These are phyloP conservation scores for Glyptemys insculpta DNA, from an alignment of 2,797 vertebrate species.

Conservation along the genomic window DNA sequence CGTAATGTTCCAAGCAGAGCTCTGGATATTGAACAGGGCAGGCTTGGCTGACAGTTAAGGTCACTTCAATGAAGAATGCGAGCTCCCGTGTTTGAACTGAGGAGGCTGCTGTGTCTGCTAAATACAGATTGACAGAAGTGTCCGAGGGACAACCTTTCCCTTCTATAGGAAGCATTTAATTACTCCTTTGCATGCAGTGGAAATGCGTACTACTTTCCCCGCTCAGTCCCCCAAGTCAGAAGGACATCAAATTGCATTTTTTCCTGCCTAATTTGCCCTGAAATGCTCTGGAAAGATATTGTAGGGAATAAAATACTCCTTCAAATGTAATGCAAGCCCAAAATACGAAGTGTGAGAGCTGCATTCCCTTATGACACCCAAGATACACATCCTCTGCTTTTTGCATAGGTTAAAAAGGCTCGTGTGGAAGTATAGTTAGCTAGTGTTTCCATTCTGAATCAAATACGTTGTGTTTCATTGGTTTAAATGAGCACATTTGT, in stretches of 20 bases:
- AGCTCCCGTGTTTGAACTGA: slow-evolving; percentile 56
- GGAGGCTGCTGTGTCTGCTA: slow-evolving; percentile 59
- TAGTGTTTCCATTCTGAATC: neutral
- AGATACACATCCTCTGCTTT: neutral
- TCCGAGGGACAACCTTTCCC: slow-evolving; percentile 66
- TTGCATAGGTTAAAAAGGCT: slow-evolving; percentile 18
- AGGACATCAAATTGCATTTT: slow-evolving; percentile 38
- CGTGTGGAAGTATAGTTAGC: slow-evolving; percentile 31
- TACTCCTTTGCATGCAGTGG: slow-evolving; percentile 60
- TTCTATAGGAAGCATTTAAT: slow-evolving; percentile 73
- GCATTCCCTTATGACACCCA: slow-evolving; percentile 33
- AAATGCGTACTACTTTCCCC: slow-evolving; percentile 34
- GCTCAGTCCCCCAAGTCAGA: slow-evolving; percentile 16
- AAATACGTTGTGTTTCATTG: neutral
- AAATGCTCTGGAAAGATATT: slow-evolving; percentile 40
- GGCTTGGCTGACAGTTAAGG: slow-evolving; percentile 75
- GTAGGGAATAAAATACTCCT: slow-evolving; percentile 34
- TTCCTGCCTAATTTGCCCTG: neutral
- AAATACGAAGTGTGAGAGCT: slow-evolving; percentile 18
- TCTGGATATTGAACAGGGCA: slow-evolving; percentile 64
- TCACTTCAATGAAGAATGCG: slow-evolving; percentile 57
- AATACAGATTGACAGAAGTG: slow-evolving; percentile 75
- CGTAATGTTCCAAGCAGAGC: slow-evolving; percentile 21
- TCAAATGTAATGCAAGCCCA: slow-evolving; percentile 37
- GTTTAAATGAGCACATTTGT: neutral